Percentiles rank a stretch among this genome's conserved stretches.
phyloP scores from a whole-genome alignment of 2,113 vertebrate genomes.

The Tragelaphus buxtoni region DNA sequence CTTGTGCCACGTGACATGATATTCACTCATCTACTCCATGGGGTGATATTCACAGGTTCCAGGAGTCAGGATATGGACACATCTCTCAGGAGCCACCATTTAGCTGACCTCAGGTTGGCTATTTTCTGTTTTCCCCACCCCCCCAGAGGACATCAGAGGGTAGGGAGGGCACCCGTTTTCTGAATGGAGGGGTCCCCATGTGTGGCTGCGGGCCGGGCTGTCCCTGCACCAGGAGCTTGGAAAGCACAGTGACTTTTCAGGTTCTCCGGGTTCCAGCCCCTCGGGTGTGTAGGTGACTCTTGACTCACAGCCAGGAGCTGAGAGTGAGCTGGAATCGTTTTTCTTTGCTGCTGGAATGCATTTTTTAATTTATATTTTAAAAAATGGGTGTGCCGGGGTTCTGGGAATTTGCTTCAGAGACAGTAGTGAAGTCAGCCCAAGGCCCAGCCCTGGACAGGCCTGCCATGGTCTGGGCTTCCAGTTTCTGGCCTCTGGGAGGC shows the following conservation, averaged over 20 bases:
- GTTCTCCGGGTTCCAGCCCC: not conserved
- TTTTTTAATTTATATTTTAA: not conserved
- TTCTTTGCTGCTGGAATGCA: constrained; percentile 20
- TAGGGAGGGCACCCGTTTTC: not conserved
- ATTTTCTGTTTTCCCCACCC: not conserved
- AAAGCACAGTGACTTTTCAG: not conserved
- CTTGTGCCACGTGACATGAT: rapidly evolving
- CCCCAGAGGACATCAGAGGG: rapidly evolving
- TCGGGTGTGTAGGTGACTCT: not conserved
- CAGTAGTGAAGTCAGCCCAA: not conserved
- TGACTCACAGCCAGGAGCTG: not conserved
- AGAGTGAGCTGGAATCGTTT: rapidly evolving
- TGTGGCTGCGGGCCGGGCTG: rapidly evolving
- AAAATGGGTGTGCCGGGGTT: constrained; percentile 55
- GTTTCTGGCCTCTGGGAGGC: not conserved
- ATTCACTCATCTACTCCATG: rapidly evolving
- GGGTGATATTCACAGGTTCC: rapidly evolving
- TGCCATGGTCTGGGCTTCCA: not conserved
- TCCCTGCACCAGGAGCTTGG: rapidly evolving
- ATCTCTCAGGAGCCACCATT: rapidly evolving
- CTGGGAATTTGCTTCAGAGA: constrained; percentile 53
- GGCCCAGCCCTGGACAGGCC: not conserved
- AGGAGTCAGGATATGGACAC: rapidly evolving
- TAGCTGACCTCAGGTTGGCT: not conserved
- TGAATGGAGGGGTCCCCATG: rapidly evolving